These are phyloP conservation scores for Hylyphantes graminicola DNA, from an alignment of 1,140 invertebrate species.

Conservation along the genomic window DNA sequence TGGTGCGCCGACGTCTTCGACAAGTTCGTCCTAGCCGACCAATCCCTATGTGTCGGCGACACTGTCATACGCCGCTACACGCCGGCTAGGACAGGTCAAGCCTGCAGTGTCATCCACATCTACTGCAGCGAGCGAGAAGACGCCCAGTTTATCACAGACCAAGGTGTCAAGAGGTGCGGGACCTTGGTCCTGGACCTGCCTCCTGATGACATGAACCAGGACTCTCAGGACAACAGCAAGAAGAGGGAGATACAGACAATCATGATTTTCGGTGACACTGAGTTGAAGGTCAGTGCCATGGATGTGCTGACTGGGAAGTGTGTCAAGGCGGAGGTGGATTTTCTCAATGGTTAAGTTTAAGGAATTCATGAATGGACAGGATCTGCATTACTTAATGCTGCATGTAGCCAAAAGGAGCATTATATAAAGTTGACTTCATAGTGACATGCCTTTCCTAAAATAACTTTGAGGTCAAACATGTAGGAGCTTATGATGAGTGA, in stretches of 20 bases:
- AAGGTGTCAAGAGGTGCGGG: constrained; percentile 71
- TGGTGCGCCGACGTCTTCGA: constrained; percentile 75
- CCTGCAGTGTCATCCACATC: constrained; percentile 71
- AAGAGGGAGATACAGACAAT: constrained; percentile 71
- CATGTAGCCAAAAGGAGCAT: too few species aligned
- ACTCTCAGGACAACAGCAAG: constrained; percentile 1
- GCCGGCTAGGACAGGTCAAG: constrained; percentile 70
- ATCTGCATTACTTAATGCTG: too few species aligned
- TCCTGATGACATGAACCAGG: constrained; percentile 39
- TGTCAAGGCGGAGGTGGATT: constrained; percentile 72
- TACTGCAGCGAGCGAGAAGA: constrained; percentile 70
- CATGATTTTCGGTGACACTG: constrained; percentile 75
- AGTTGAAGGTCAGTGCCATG: constrained; percentile 72
- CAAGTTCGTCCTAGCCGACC: constrained; percentile 71
- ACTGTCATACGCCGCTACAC: constrained; percentile 72
- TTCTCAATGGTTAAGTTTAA: constrained; percentile 65
- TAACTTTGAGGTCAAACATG: too few species aligned
- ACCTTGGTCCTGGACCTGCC: constrained; percentile 71
- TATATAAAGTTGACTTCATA: too few species aligned
- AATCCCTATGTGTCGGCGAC: constrained; percentile 71
- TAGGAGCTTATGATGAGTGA: too few species aligned
- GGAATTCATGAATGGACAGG: not conserved
- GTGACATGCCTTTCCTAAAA: too few species aligned
- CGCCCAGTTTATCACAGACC: constrained; percentile 72
- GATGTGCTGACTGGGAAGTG: constrained; percentile 71